Conservation (phyloP, 2,113 vertebrate species). For the Silurus glanis region DNA sequence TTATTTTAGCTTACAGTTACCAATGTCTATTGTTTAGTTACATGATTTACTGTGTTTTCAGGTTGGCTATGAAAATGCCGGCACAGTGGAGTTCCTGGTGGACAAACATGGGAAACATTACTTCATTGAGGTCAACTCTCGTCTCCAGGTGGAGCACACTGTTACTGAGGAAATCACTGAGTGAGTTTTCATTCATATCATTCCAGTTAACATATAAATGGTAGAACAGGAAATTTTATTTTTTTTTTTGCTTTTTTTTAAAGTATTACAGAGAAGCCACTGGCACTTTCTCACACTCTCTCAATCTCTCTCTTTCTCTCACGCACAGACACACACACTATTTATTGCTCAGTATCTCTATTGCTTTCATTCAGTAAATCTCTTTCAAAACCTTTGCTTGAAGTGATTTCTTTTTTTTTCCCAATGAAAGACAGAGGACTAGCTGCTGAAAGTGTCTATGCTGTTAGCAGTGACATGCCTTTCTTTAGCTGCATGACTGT, state of each 20-base stretch:
- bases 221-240: neutral
- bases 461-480: neutral
- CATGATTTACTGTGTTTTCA: slow-evolving; percentile 49
- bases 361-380: slow-evolving; percentile 11
- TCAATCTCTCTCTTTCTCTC: no score
- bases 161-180: slow-evolving; percentile 92
- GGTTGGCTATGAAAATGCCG: slow-evolving; percentile 90
- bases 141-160: slow-evolving; percentile 91
- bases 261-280: neutral
- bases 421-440: neutral
- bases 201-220: neutral
- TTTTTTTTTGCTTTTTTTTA: neutral
- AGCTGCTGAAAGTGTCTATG: neutral
- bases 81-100: slow-evolving; percentile 90
- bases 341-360: slow-evolving; percentile 6
- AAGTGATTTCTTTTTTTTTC: neutral
- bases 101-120: slow-evolving; percentile 84
- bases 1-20: neutral
- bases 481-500: slow-evolving; percentile 28
- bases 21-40: neutral
- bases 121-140: slow-evolving; percentile 94
- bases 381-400: slow-evolving; percentile 11
- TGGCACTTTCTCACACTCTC: neutral
- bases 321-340: neutral
- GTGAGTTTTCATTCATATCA: slow-evolving; percentile 69